These are phyloP conservation scores for Melieria omissa DNA, from an alignment of 2,888 invertebrate species.

Conservation along the genomic window DNA sequence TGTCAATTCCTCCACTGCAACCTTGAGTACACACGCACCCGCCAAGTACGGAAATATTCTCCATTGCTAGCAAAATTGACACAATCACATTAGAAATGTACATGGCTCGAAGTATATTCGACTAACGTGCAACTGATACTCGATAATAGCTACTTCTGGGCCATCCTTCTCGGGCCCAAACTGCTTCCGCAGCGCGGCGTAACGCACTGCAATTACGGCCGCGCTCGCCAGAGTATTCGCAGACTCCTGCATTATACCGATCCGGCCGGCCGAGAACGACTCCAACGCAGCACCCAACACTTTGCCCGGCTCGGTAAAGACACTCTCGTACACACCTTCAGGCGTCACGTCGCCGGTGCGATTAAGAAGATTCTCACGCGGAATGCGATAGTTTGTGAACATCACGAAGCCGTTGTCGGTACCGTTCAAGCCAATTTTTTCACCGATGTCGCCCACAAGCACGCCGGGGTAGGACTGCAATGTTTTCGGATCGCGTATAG, in stretches of 20 bases:
- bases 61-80: slow-evolving; percentile 72
- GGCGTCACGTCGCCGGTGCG: slow-evolving; percentile 89
- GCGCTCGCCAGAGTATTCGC: slow-evolving; percentile 72
- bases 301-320: slow-evolving; percentile 88
- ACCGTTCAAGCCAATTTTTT: slow-evolving; percentile 90
- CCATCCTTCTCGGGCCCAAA: slow-evolving; percentile 75
- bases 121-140: slow-evolving; percentile 81
- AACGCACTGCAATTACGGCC: slow-evolving; percentile 79
- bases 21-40: slow-evolving; percentile 72
- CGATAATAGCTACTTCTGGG: slow-evolving; percentile 79
- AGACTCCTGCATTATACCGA: slow-evolving; percentile 74
- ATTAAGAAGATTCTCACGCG: slow-evolving; percentile 85
- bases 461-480: slow-evolving; percentile 84
- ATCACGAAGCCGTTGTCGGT: slow-evolving; percentile 93
- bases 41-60: slow-evolving; percentile 78
- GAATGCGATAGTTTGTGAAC: slow-evolving; percentile 89
- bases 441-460: slow-evolving; percentile 91
- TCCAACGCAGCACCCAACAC: slow-evolving; percentile 88
- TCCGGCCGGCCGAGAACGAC: slow-evolving; percentile 85
- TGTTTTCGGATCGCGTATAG: slow-evolving; percentile 82
- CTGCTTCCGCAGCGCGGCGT: slow-evolving; percentile 81
- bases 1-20: slow-evolving; percentile 75
- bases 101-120: background rate
- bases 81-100: background rate
- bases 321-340: slow-evolving; percentile 88